These are phyloP conservation scores for Litoditis marina DNA, from an alignment of 2,888 invertebrate genomes.

Conservation along the genomic window DNA sequence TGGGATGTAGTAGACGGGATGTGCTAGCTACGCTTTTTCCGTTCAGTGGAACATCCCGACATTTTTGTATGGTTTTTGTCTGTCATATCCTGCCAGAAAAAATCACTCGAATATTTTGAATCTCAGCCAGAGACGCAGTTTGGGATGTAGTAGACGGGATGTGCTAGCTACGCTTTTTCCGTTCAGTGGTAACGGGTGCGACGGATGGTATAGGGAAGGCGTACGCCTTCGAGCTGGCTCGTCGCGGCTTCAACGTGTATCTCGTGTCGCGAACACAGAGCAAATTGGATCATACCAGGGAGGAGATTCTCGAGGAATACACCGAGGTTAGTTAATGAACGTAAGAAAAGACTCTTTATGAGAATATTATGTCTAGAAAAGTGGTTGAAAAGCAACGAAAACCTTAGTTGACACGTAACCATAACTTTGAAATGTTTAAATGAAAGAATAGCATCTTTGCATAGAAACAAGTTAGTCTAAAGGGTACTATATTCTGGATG, in stretches of 20 bases:
- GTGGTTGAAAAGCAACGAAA: too few species aligned
- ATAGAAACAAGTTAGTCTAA: neutral
- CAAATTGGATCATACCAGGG: constrained; percentile 55
- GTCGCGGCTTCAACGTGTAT: constrained; percentile 55
- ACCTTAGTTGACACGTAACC: too few species aligned
- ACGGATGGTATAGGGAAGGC: constrained; percentile 62
- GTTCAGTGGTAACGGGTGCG: constrained; percentile 59
- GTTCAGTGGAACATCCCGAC: too few species aligned
- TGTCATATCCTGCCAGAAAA: too few species aligned
- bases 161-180: neutral
- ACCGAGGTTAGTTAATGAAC: constrained; percentile 6
- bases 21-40: neutral
- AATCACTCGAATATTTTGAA: too few species aligned
- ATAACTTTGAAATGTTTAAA: neutral
- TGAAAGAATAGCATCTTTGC: neutral
- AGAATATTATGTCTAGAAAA: neutral
- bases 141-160: too few species aligned
- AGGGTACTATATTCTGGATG: too few species aligned
- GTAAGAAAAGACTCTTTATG: neutral
- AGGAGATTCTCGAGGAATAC: constrained; percentile 49
- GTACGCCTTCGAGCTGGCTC: constrained; percentile 58
- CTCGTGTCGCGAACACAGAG: constrained; percentile 55
- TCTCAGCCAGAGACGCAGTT: too few species aligned
- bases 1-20: too few species aligned
- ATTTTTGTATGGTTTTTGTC: too few species aligned